Conservation (phyloP, 2,797 vertebrate species). For the Coendou prehensilis region DNA sequence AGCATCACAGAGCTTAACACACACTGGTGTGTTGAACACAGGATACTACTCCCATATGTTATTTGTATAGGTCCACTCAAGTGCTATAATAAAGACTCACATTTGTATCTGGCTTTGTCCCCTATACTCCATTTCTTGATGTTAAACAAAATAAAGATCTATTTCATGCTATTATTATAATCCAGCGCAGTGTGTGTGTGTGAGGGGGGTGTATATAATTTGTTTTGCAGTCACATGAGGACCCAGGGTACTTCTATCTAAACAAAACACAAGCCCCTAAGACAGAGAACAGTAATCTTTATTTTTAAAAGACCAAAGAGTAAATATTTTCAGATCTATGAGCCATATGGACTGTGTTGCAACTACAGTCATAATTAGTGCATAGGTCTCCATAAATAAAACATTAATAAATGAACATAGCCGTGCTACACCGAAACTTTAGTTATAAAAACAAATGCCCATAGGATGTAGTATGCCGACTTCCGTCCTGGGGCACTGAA, state of each 20-base stretch:
- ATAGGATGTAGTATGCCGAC: not conserved
- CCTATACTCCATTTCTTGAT: not conserved
- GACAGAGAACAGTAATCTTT: not conserved
- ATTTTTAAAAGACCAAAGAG: slow-evolving; percentile 24
- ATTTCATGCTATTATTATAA: not conserved
- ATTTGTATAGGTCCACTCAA: not conserved
- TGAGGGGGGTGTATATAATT: not conserved
- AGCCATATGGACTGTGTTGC: not conserved
- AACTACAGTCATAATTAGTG: not conserved
- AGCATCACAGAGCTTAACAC: not conserved
- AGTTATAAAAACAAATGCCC: not conserved
- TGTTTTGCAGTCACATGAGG: not conserved
- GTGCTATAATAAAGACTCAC: not conserved
- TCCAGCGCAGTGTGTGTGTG: not conserved
- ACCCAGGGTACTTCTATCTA: not conserved
- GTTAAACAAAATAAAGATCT: slow-evolving; percentile 27
- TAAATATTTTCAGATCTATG: not conserved
- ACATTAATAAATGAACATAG: not conserved
- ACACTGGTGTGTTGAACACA: not conserved
- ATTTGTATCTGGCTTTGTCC: not conserved
- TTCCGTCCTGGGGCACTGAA: not conserved
- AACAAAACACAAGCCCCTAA: not conserved
- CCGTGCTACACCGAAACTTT: not conserved
- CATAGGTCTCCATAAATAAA: not conserved
- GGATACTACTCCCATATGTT: not conserved